Evolutionary conservation across 1,140 invertebrate genomes (phyloP), one percentile per base, ranked within the genome.

Genomic region (Elymnias hypermnestra): DNA sequence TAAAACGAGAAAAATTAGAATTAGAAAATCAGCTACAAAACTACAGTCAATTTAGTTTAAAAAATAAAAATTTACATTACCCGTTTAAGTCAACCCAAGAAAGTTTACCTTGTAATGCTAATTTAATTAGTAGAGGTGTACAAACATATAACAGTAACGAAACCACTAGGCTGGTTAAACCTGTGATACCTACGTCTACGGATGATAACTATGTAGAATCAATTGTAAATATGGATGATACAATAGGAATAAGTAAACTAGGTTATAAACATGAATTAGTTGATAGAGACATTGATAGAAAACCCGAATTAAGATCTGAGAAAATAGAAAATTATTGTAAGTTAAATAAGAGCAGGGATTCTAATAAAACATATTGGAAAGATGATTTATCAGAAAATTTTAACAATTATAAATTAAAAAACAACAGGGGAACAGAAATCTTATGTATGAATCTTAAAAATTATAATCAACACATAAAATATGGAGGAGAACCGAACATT

Each of bases 11-110:
- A 69, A 75, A 88, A 7, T 71, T 82, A 66, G 74, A 87, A 33
- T 52, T 89, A 45, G 79, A 84, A 61, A 82, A 83, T 55, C 83
- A 89, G 74, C 63, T 89, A 46, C 87, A 89, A 54, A 87, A 85
- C 66, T 87, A 87, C 51, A 89, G 86, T 43, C 76, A 89, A 67
- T 88, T 89, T 59, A 86, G 87, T 62, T 73, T 72, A 23, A 63
- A 88, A 19, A 89, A 88, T 23, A 83, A 83, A 48, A 87, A 87
- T 46, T 72, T 86, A 41, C 67, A 87, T 8, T 85, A 86, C 51
- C 78, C 83, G 59, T 86, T 85, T 63, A 71, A 74, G 26, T 81
- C 76, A n/a, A 81, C 83, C 9, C 64, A 69, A 33, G 73, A 64
- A 57, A 55, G 59, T 41, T 63, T 59, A 40, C 37, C 57, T 47